Evolutionary conservation across 1,140 invertebrate species (phyloP).

Genomic region (Drosophila trapezifrons): DNA sequence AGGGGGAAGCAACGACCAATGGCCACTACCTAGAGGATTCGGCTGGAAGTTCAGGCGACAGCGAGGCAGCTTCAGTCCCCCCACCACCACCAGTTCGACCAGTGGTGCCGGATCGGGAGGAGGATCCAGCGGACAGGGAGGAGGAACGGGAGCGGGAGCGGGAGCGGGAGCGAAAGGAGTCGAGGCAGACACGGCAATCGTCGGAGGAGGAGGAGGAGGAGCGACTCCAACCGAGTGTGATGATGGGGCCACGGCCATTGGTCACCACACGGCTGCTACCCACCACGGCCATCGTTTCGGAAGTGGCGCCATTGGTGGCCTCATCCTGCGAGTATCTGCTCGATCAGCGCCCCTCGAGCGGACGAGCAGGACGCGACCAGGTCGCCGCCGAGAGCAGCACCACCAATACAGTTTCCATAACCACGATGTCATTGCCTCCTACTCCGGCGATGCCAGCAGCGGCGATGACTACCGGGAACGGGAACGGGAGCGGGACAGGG

Average conservation of each 20-base stretch:
- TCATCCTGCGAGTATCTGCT: conserved; percentile 83
- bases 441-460: conserved; percentile 34
- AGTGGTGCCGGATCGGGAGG: conserved; percentile 40
- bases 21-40: conserved; percentile 84
- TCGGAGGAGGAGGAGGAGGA: conserved; percentile 16
- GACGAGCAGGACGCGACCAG: conserved; percentile 10
- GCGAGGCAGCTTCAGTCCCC: conserved; percentile 46
- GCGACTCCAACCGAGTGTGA: conserved; percentile 38
- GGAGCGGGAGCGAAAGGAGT: conserved; percentile 3
- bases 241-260: conserved; percentile 65
- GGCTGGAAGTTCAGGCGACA: conserved; percentile 84
- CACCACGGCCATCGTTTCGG: conserved; percentile 64
- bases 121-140: conserved; percentile 19
- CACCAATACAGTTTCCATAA: neutral
- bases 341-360: conserved; percentile 70
- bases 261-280: conserved; percentile 60
- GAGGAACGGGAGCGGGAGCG: conserved; percentile 5
- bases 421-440: conserved; percentile 22
- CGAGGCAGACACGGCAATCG: conserved; percentile 9
- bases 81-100: conserved; percentile 28
- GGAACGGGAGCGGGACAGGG: neutral
- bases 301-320: conserved; percentile 56
- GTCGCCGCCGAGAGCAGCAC: too few relatives aligned
- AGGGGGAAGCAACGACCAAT: conserved; percentile 84
- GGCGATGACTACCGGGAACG: conserved; percentile 36